Evolutionary conservation across 2,888 invertebrate genomes (phyloP).

Genomic region (Tetanocera ferruginea): DNA sequence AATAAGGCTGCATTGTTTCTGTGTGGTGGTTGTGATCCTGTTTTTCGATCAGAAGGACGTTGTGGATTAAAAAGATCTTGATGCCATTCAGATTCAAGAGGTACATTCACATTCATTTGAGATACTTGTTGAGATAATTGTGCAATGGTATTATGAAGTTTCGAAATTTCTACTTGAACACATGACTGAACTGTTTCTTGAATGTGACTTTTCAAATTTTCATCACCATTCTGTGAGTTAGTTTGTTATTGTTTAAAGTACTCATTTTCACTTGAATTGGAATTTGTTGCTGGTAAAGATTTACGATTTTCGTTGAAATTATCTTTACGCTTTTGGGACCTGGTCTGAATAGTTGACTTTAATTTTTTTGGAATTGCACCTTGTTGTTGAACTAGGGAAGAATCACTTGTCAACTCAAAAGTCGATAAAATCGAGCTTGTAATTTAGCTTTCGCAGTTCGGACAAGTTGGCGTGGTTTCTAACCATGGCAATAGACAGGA

Average conservation of each 20-base stretch:
- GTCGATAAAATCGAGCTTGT: background rate
- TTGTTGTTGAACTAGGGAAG: background rate
- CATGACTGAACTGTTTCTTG: background rate
- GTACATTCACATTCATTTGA: background rate
- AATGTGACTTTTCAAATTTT: background rate
- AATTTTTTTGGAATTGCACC: no score
- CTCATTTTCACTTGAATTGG: background rate
- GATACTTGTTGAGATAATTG: constrained; percentile 27
- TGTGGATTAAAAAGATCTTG: constrained; percentile 1
- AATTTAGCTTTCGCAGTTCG: background rate
- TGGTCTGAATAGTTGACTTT: no score
- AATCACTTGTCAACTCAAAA: background rate
- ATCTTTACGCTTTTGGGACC: no score
- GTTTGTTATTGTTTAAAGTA: background rate
- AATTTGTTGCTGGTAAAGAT: constrained; percentile 1
- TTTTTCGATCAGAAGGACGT: background rate
- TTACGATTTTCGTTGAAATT: no score
- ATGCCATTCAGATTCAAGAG: constrained; percentile 10
- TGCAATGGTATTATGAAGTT: constrained; percentile 22
- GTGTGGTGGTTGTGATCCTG: background rate
- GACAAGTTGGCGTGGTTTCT: background rate
- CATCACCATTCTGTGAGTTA: background rate
- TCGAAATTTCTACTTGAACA: background rate
- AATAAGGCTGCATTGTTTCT: background rate
- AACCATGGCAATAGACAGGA: background rate